Evolutionary conservation across 2,888 invertebrate species (phyloP), one percentile per base, ranked within the genome.

Genomic region (Erebia ligea): DNA sequence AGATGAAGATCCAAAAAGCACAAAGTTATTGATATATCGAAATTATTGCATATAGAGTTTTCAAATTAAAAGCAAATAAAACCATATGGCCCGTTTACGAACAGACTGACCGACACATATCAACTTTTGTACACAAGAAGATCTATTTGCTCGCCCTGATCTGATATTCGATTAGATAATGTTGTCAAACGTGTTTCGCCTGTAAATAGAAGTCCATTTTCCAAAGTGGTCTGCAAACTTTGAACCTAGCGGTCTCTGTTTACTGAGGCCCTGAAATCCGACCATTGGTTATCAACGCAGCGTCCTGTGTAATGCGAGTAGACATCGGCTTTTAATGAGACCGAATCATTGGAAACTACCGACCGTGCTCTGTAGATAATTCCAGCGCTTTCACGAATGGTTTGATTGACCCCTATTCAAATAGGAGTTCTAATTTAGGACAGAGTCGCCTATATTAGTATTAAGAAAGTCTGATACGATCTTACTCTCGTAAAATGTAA

Each of bases 291-390:
- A 72, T 58, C 66, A 58, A 59, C 50, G 72, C 68, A 56, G 42
- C 57, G 66, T 34, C 48, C 58, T 58, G 70, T 74, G 68, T 74
- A 68, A 74, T 72, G 48, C 11, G 70, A 61, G 17, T 64, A 66
- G 72, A 74, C 70, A 45, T 76, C 79, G 77, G 78, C 81, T 77
- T 77, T 79, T 77, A 69, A 71, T 71, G 50, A 61, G 59, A 34
- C 67, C 59, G 19, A 67, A 67, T 61, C 59, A 67, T 67, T 61
- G 59, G 67, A 40, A 61, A 67, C 67, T 59, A 34, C 13, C 67
- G 52, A 52, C 9, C 59, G 34, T 34, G 34, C 17, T 13, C 52
- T 52, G 34, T 50, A 25, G 34, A 34, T 67, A 56, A 56, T 40
- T 21, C 45, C 42, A 10, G n/a, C 21, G 64, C 50, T 64, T 48